phyloP scores from a whole-genome alignment of 2,113 vertebrate species.

The Megaptera novaeangliae region DNA sequence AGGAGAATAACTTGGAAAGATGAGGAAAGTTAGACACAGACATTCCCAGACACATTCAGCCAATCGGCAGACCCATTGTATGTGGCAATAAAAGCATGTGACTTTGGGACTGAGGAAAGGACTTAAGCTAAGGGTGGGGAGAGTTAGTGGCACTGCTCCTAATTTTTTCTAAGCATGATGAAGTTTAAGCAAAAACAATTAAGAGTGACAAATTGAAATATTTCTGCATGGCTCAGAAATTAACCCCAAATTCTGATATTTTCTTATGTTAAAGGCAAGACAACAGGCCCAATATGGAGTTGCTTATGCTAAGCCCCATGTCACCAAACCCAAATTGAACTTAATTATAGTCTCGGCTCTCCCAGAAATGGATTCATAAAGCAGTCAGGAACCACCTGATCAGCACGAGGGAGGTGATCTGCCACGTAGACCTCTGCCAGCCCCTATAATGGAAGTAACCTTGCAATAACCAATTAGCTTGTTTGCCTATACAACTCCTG shows the following conservation, averaged over 20 bases:
- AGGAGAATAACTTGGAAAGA: neutral
- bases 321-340: neutral
- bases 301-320: neutral
- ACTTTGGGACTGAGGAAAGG: neutral
- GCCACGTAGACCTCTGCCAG: neutral
- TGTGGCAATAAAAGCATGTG: neutral
- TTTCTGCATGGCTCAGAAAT: neutral
- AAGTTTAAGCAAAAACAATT: neutral
- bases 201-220: neutral
- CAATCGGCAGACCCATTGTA: fast-evolving
- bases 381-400: neutral
- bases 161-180: neutral
- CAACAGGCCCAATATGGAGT: neutral
- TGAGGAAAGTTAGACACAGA: neutral
- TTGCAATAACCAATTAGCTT: neutral
- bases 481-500: neutral
- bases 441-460: neutral
- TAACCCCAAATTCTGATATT: neutral
- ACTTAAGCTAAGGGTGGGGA: neutral
- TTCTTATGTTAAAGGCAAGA: neutral
- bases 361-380: neutral
- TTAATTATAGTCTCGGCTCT: neutral
- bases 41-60: neutral
- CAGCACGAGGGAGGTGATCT: neutral
- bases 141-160: neutral